Base-by-base conservation (phyloP, 2,888 invertebrate genomes). In the Entomobrya proxima region DNA sequence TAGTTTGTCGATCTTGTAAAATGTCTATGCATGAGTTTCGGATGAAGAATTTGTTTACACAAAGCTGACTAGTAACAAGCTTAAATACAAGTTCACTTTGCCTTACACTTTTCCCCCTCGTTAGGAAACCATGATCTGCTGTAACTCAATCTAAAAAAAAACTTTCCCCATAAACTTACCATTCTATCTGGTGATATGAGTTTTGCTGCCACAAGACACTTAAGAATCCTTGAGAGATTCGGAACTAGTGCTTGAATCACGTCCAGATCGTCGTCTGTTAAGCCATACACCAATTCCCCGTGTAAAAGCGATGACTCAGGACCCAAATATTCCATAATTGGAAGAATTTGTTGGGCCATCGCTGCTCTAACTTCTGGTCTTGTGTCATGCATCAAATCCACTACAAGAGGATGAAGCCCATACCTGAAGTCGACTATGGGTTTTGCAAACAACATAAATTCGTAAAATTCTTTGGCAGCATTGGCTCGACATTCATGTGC, bases 181-280 rank as follows among this genome's bases (percentile, higher is more conserved):
- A 86, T 58, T n/a, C 40, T 37, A 6, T 90, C 89, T 6, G 90
- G 89, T 15, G 89, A 89, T 74, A 90, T 75, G 24, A 89, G 55
- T 74, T 89, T 88, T 2, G 86, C 87, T n/a, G 82, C 55, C 11
- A 86, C 88, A 30, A 90, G 87, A 30, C 88, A 76, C 79, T 88
- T 88, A 18, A 90, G 72, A 69, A 89, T 89, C n/a, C 76, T 77
- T 6, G 88, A 61, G 13, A 90, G 40, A 35, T 86, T 27, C 24
- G 90, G 89, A n/a, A 88, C 81, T 18, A 90, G 47, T 2, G 85
- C 88, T 79, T 88, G 88, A 75, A 89, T 75, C 11, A 90, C 89
- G 35, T 83, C 84, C 9, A 89, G 32, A n/a, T 87, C 85, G 35
- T 90, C 90, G 61, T 90, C 90, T 9, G 89, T 86, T 24, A 90